These are phyloP conservation scores for Scomber colias DNA, from an alignment of 2,113 vertebrate species.

Conservation along the genomic window DNA sequence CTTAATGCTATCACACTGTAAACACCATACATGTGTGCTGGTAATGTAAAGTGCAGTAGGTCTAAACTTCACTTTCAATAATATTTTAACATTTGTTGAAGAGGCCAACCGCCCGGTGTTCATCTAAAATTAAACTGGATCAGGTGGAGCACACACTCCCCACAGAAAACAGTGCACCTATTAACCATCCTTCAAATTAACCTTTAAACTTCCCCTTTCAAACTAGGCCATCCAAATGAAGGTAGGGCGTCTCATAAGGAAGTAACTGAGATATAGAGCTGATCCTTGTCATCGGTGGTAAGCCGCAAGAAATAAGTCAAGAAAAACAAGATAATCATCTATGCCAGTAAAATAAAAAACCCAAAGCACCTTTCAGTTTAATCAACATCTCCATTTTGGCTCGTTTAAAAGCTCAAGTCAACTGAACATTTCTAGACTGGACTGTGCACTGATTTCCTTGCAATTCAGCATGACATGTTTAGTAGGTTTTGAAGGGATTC, in stretches of 20 bases:
- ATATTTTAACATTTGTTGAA: not conserved
- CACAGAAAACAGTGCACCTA: not conserved
- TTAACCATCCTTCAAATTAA: constrained; percentile 35
- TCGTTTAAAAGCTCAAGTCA: not conserved
- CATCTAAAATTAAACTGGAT: constrained; percentile 12
- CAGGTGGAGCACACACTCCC: not conserved
- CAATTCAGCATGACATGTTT: not conserved
- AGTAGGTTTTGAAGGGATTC: not conserved
- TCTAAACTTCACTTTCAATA: not conserved
- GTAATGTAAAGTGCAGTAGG: not conserved
- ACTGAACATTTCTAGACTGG: not conserved
- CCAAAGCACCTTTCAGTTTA: not conserved
- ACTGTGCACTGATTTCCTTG: not conserved
- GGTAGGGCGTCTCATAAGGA: constrained; percentile 24
- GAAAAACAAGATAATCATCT: constrained; percentile 32
- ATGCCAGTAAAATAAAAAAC: constrained; percentile 9
- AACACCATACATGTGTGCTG: not conserved
- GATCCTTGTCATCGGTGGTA: constrained; percentile 5
- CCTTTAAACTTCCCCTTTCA: constrained; percentile 41
- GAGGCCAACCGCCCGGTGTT: not conserved
- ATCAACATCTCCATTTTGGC: not conserved
- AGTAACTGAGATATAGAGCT: constrained; percentile 29
- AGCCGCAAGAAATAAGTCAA: constrained; percentile 4
- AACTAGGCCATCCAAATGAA: constrained; percentile 21
- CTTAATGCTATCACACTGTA: not conserved